Evolutionary conservation across 2,888 invertebrate genomes (phyloP), one percentile per base, ranked within the genome.

Genomic region (Lacanobia oleracea): DNA sequence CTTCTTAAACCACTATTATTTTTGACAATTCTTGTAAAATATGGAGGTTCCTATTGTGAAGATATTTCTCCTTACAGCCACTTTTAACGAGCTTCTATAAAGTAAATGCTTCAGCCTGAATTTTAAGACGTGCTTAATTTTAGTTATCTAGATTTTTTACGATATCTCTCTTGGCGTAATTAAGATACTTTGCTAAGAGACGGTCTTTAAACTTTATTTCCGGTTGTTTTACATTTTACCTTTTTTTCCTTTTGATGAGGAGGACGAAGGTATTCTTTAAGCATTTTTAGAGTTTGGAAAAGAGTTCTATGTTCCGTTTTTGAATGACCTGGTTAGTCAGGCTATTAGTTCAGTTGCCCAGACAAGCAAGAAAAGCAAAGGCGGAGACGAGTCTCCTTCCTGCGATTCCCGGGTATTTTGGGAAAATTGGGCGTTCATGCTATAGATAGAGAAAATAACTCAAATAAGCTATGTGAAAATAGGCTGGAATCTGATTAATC

Each of bases 81-180:
- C 43, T 64, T 79, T 81, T 69, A 77, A 77, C 66, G 73, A 81
- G 73, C 56, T 69, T 14, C 56, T 69, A 54, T 81, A 77, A 81
- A 81, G 67, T 77, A 81, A 77, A 77, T 54, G 72, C 1, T 65
- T 67, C 51, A 67, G 63, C 14, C 53, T 68, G 67, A 69, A 56
- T 77, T 79, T 80, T 73, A 81, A 81, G 73, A 73, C 43, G 45
- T 81, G 56, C 64, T 80, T 73, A 59, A 75, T 83, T 79, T 66
- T 56, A 67, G 75, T 71, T 82, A 82, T 81, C 80, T 82, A 82
- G 82, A 79, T 82, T 81, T 82, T 82, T 82, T 63, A 67, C 79
- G 79, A 67, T 81, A 82, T 79, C 79, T 72, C 27, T 67, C 57
- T 69, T 61, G 21, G 63, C 59, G 70, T 83, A 73, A 80, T 82